A percentile compares a stretch with the other conserved stretches of the same genome.
phyloP scores from a whole-genome alignment of 2,113 vertebrate species.

The human region GRCh38 chr7:149597501-149598000 shows the following conservation, averaged over 20 bases:
- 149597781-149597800: background rate
- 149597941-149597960: fast-evolving
- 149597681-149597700: background rate
- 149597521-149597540: background rate
- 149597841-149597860: background rate
- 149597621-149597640: background rate
- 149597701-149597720: too few species aligned
- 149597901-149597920: background rate
- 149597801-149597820: background rate
- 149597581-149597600: background rate
- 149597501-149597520: background rate
- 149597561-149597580: background rate
- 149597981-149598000: constrained; percentile 42
- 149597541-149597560: background rate
- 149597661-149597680: background rate
- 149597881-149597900: background rate
- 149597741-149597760: background rate
- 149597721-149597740: background rate
- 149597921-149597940: background rate
- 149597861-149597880: background rate
- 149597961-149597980: constrained; percentile 38
- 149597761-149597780: background rate
- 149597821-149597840: background rate
- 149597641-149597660: background rate
- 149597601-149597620: background rate